Evolutionary conservation across 1,140 invertebrate species (phyloP), one percentile per base, ranked within the genome.

Genomic region (Oscheius sp.): DNA sequence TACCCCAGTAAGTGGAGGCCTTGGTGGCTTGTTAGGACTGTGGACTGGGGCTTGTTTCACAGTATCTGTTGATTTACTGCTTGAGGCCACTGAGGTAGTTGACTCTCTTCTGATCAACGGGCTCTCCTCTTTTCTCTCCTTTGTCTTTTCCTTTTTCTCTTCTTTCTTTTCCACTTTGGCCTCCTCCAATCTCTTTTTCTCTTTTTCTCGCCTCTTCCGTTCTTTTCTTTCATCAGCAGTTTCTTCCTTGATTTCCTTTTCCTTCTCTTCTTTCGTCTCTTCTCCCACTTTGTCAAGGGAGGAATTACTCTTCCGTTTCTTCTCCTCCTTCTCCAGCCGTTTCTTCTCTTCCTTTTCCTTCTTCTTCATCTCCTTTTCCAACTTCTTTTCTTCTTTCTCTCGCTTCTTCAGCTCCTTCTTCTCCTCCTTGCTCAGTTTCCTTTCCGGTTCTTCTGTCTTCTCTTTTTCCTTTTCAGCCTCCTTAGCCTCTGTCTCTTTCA

Each of bases 361-460:
- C 45, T 68, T 49, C 26, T 26, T 38, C 1, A 58, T 52, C 46
- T 67, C 61, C 42, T 73, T 52, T 29, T 23, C 2, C 26, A 58
- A 26, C 20, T 73, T 73, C 42, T 45, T 55, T 18, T 74, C 64
- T 46, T 68, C 38, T 3, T 73, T 52, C 52, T 68, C 64, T 20
- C 55, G 42, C 31, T 68, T 67, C 36, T 74, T 74, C 36, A 45
- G 28, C 2, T 35, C 64, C 36, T 74, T 74, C 36, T 67, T 58
- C 45, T 34, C 3, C 31, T 67, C 42, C 28, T 64, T 42, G 13
- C 52, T 4, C 23, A 49, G 32, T 18, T 66, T 74, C 36, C 61
- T 69, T 18, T 58, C 34, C 26, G 67, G 49, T 45, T 68, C 68
- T 20, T 65, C 65, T n/a, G 59, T 59, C 23, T 74, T 74, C 28